Percentiles rank a stretch among this genome's conserved stretches.
These are phyloP conservation scores for Argyresthia albistria DNA, from an alignment of 2,888 invertebrate genomes.

Conservation along the genomic window DNA sequence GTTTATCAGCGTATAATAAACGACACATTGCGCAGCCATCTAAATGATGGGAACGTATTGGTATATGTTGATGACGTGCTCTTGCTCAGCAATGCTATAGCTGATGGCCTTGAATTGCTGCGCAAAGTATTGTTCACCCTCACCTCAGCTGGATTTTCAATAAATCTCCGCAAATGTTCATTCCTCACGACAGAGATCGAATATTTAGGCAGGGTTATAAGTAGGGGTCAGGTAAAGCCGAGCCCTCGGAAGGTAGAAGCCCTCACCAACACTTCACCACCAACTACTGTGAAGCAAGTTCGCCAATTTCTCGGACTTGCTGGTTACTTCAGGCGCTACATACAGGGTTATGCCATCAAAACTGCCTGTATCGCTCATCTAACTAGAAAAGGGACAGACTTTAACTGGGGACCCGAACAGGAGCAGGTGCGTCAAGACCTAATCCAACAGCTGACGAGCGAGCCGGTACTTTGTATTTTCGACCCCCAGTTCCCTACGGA, in stretches of 20 bases:
- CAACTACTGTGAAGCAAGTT: neutral
- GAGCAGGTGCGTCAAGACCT: slow-evolving; percentile 1
- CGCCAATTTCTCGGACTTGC: slow-evolving; percentile 3
- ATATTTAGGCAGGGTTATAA: neutral
- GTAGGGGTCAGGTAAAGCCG: neutral
- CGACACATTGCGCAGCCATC: no score
- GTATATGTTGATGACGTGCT: neutral
- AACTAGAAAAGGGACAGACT: neutral
- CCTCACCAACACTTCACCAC: neutral
- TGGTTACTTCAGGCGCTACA: slow-evolving; percentile 1
- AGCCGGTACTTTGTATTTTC: slow-evolving; percentile 12
- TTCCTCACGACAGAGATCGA: neutral
- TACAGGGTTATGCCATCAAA: neutral
- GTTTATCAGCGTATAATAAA: no score
- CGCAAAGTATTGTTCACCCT: neutral
- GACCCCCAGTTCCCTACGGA: slow-evolving; percentile 13
- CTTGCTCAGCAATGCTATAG: neutral
- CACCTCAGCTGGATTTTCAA: slow-evolving; percentile 1
- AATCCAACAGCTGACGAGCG: slow-evolving; percentile 1
- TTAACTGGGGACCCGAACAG: neutral
- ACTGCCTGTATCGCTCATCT: neutral
- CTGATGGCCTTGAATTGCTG: neutral
- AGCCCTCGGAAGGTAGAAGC: slow-evolving; percentile 3
- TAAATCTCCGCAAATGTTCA: neutral
- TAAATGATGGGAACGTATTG: no score